Percentiles rank a stretch among this genome's conserved stretches.
Conservation (phyloP, 1,140 invertebrate genomes). For the Holotrichia oblita region DNA sequence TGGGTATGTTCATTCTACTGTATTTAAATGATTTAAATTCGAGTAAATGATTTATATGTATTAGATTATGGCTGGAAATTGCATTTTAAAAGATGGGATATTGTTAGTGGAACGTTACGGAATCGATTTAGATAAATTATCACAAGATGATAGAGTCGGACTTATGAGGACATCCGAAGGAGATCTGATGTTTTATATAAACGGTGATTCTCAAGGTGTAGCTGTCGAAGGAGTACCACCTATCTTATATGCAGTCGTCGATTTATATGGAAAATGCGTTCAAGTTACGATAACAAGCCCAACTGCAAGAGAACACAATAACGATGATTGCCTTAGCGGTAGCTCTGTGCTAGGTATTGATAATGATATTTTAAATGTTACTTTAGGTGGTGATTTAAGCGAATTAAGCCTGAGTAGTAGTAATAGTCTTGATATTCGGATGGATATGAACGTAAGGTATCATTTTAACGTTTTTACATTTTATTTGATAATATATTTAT, state of each 20-base stretch:
- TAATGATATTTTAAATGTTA: constrained; percentile 60
- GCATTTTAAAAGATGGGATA: constrained; percentile 84
- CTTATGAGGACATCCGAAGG: constrained; percentile 83
- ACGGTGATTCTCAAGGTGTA: constrained; percentile 87
- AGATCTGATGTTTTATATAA: constrained; percentile 89
- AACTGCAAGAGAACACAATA: constrained; percentile 57
- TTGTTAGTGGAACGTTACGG: constrained; percentile 85
- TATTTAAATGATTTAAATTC: neutral
- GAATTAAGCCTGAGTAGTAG: constrained; percentile 60
- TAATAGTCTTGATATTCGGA: constrained; percentile 60
- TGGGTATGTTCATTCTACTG: constrained; percentile 70
- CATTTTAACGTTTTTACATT: constrained; percentile 34
- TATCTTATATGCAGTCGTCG: constrained; percentile 85
- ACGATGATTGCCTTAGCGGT: constrained; percentile 60
- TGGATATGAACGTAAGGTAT: constrained; percentile 58
- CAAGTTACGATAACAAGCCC: constrained; percentile 77
- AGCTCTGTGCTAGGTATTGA: constrained; percentile 60
- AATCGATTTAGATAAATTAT: constrained; percentile 81
- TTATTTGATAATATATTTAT: neutral
- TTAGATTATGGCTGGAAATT: constrained; percentile 84
- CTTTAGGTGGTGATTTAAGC: constrained; percentile 59
- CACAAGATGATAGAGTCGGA: constrained; percentile 86
- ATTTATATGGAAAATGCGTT: constrained; percentile 93
- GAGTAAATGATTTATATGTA: neutral
- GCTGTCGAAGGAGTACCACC: constrained; percentile 81